Evolutionary conservation across 2,797 vertebrate species (phyloP).

Genomic region (Delichon dasypus): DNA sequence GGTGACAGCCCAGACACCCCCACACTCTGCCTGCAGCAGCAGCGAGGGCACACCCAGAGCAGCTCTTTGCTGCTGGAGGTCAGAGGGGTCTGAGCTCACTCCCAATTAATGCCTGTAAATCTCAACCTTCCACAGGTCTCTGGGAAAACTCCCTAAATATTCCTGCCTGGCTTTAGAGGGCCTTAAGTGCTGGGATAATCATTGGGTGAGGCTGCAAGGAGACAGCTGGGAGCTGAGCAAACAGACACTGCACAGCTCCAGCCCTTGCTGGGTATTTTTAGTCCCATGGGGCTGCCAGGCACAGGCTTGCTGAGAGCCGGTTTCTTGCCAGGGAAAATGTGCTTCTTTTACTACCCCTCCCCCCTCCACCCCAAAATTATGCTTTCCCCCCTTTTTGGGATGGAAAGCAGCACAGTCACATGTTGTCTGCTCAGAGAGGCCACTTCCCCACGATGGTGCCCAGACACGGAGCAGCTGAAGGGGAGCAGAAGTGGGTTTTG

Average conservation of each 20-base stretch:
- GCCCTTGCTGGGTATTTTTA: conserved; percentile 59
- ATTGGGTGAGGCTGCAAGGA: background rate
- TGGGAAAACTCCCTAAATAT: background rate
- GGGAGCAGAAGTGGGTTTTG: background rate
- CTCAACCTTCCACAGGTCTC: background rate
- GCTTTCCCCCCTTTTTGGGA: background rate
- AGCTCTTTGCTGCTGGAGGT: background rate
- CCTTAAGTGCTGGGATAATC: conserved; percentile 11
- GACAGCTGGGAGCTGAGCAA: conserved; percentile 51
- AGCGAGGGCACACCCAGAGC: background rate
- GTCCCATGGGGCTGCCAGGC: conserved; percentile 27
- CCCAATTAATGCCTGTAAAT: background rate
- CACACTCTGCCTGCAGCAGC: background rate
- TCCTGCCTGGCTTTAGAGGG: background rate
- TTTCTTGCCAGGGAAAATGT: background rate
- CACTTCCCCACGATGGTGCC: fast-evolving
- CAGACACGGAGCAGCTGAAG: background rate
- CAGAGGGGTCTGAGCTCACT: background rate
- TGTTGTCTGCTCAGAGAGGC: background rate
- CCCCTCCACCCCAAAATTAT: background rate
- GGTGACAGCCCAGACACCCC: background rate
- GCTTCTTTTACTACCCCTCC: background rate
- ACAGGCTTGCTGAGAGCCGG: conserved; percentile 13
- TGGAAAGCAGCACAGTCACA: background rate
- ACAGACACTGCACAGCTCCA: background rate